Conservation (phyloP, 2,888 invertebrate genomes). For the Parelbella ahira region DNA sequence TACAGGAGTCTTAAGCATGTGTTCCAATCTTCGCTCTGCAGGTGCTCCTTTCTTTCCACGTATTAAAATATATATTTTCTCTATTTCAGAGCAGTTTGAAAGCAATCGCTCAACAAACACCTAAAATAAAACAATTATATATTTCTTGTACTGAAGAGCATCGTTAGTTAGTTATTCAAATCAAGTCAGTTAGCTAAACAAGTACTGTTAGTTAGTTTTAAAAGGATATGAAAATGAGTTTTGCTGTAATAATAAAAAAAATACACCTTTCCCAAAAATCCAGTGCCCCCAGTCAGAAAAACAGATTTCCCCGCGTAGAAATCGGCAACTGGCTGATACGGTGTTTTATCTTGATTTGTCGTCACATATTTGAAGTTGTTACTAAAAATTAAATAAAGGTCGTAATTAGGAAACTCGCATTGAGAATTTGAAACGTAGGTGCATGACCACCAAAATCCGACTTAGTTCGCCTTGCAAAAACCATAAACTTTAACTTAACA, state of each 20-base stretch:
- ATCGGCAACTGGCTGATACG: constrained; percentile 31
- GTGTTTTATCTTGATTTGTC: neutral
- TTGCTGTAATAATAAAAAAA: too few species aligned
- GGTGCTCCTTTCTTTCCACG: constrained; percentile 82
- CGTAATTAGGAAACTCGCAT: too few species aligned
- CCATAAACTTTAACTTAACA: too few species aligned
- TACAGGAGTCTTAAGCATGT: constrained; percentile 83
- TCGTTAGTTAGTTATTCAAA: too few species aligned
- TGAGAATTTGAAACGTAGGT: too few species aligned
- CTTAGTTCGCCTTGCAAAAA: too few species aligned
- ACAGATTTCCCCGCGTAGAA: constrained; percentile 44
- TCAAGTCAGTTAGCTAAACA: too few species aligned
- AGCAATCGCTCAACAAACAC: constrained; percentile 90
- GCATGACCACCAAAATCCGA: too few species aligned
- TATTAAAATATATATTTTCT: constrained; percentile 85
- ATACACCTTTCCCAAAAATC: constrained; percentile 43
- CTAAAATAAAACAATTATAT: constrained; percentile 58
- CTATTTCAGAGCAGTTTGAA: constrained; percentile 86
- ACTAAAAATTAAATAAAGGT: neutral
- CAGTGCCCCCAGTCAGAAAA: constrained; percentile 45
- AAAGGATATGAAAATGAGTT: too few species aligned
- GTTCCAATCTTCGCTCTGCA: constrained; percentile 76
- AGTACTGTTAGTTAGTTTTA: too few species aligned
- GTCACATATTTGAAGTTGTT: neutral
- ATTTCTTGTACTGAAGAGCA: too few species aligned